A percentile compares a stretch with the other conserved stretches of the same genome.
Conservation (phyloP, 2,797 vertebrate species). For the Antennarius maculatus region DNA sequence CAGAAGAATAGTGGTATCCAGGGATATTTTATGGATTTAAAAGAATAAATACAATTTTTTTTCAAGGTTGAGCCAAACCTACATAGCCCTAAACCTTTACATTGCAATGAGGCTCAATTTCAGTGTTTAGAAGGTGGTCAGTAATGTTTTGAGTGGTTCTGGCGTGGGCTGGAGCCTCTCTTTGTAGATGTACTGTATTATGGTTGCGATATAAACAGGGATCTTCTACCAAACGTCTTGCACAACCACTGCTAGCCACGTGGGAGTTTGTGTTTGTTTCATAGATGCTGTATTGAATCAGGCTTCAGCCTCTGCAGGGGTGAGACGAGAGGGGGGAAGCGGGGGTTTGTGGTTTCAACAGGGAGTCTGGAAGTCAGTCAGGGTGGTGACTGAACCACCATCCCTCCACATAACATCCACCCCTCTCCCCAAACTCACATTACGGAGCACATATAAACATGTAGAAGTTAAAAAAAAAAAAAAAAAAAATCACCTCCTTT, state of each 20-base stretch:
- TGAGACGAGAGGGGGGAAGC: constrained; percentile 34
- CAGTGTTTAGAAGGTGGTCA: constrained; percentile 75
- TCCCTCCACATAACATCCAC: constrained; percentile 69
- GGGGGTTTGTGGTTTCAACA: constrained; percentile 74
- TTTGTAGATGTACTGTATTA: constrained; percentile 74
- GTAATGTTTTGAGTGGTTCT: constrained; percentile 77
- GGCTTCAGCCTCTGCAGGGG: constrained; percentile 64
- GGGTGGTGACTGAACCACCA: constrained; percentile 80
- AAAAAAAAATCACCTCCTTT: constrained; percentile 11
- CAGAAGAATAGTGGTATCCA: constrained; percentile 2
- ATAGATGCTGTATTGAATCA: constrained; percentile 75
- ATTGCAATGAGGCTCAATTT: constrained; percentile 65
- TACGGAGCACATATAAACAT: constrained; percentile 6
- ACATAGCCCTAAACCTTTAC: constrained; percentile 60
- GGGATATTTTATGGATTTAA: constrained; percentile 9
- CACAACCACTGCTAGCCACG: constrained; percentile 72
- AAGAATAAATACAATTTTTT: constrained; percentile 38
- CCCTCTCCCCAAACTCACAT: constrained; percentile 59
- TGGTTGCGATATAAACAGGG: constrained; percentile 77
- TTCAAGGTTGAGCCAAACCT: constrained; percentile 49
- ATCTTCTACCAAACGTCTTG: constrained; percentile 70
- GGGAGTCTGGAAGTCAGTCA: constrained; percentile 85
- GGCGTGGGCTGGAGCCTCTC: constrained; percentile 69
- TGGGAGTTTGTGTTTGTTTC: constrained; percentile 79
- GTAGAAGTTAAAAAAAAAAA: background rate